Evolutionary conservation across 2,113 vertebrate species (phyloP).

Genomic region (Macrotis lagotis): DNA sequence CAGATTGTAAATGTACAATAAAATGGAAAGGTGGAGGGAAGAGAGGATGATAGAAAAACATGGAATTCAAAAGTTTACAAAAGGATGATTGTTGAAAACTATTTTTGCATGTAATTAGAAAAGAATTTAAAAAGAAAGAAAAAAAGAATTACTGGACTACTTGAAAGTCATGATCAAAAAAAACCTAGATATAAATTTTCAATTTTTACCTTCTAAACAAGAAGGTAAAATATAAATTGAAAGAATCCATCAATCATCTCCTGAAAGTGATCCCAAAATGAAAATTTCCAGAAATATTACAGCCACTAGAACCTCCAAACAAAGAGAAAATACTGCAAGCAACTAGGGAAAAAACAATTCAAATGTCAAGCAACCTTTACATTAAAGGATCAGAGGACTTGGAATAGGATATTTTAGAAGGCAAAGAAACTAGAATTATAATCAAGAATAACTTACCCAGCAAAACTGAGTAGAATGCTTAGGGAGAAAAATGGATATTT

Average conservation of each 20-base stretch:
- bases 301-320: not conserved
- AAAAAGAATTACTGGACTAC: not conserved
- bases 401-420: not conserved
- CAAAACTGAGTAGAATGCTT: not conserved
- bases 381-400: not conserved
- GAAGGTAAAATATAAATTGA: not conserved
- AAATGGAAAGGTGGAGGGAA: no score
- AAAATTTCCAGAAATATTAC: not conserved
- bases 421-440: not conserved
- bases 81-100: no score
- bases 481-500: not conserved
- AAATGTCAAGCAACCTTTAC: not conserved
- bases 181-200: not conserved
- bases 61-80: no score
- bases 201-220: not conserved
- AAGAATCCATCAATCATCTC: not conserved
- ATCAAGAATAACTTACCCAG: not conserved
- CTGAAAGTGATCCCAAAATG: not conserved
- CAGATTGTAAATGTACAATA: no score
- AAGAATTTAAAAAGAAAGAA: no score
- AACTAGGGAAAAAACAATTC: not conserved
- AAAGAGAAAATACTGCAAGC: not conserved
- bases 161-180: not conserved
- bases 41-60: no score
- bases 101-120: no score